phyloP scores from a whole-genome alignment of 2,888 invertebrate genomes.

The Pediacus dermestoides region DNA sequence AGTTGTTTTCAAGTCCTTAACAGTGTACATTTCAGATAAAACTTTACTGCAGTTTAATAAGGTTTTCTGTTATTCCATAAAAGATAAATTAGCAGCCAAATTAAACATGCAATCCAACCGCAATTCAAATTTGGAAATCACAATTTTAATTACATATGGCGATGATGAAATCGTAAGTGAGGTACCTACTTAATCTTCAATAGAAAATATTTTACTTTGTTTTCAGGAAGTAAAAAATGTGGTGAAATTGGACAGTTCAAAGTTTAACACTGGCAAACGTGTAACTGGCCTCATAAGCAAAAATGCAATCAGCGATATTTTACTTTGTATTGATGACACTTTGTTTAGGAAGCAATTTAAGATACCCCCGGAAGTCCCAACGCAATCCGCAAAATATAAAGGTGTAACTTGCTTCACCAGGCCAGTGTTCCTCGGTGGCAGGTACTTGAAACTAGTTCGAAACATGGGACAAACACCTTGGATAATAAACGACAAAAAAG shows the following conservation, averaged over 20 bases:
- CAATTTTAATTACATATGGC: constrained; percentile 57
- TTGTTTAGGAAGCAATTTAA: constrained; percentile 53
- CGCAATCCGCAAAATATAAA: constrained; percentile 48
- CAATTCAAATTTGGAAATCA: constrained; percentile 58
- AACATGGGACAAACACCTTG: constrained; percentile 91
- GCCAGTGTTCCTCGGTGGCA: constrained; percentile 64
- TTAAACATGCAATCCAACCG: constrained; percentile 42
- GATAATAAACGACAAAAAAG: constrained; percentile 75
- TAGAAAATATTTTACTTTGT: not conserved
- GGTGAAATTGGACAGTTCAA: constrained; percentile 14
- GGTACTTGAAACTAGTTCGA: constrained; percentile 83
- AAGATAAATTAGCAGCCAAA: constrained; percentile 18
- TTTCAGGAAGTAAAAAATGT: constrained; percentile 26
- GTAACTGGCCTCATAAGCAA: constrained; percentile 60
- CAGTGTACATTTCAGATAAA: not conserved
- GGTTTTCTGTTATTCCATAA: constrained; percentile 9
- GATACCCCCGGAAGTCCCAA: constrained; percentile 55
- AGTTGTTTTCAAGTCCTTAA: too few relatives aligned
- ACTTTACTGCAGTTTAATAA: not conserved
- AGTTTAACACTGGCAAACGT: constrained; percentile 35
- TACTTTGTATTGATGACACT: constrained; percentile 51
- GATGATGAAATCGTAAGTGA: constrained; percentile 52
- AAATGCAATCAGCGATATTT: constrained; percentile 58
- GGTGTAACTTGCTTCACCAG: constrained; percentile 57
- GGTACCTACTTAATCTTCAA: not conserved